Percentiles rank a stretch among this genome's conserved stretches.
These are phyloP conservation scores for Aspidiotus destructor DNA, from an alignment of 2,888 invertebrate species.

Conservation along the genomic window DNA sequence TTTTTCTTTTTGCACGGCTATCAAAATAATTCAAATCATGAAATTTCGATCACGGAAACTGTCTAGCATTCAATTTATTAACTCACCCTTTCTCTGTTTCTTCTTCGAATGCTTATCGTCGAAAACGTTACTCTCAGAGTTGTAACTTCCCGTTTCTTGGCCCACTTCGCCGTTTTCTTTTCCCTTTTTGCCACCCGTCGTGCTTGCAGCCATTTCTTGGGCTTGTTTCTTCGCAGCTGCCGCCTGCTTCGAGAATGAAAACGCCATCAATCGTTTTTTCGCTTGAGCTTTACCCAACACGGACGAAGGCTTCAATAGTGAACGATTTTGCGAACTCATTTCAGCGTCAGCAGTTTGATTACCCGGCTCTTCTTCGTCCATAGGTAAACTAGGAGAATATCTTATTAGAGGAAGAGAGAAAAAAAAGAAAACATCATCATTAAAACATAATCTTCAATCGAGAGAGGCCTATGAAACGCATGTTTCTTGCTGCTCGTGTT, in stretches of 20 bases:
- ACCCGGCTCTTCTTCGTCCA: conserved; percentile 29
- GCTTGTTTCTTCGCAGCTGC: conserved; percentile 29
- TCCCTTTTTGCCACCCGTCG: not conserved
- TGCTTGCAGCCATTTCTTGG: not conserved
- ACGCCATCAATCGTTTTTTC: conserved; percentile 36
- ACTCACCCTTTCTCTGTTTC: conserved; percentile 12
- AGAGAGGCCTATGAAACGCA: too few species aligned
- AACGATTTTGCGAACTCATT: not conserved
- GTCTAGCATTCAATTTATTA: too few species aligned
- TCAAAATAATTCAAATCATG: not conserved
- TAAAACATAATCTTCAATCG: not conserved
- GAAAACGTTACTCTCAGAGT: conserved; percentile 8
- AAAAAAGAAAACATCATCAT: not conserved
- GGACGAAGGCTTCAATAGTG: conserved; percentile 19
- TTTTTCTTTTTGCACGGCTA: conserved; percentile 34
- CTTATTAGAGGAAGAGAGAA: not conserved
- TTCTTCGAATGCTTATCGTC: conserved; percentile 23
- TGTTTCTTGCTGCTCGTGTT: not conserved
- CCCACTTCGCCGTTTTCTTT: conserved; percentile 19
- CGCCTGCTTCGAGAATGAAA: conserved; percentile 35
- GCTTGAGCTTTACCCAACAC: conserved; percentile 36
- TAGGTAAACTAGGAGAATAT: conserved; percentile 31
- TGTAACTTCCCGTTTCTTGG: not conserved
- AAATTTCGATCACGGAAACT: not conserved
- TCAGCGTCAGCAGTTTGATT: conserved; percentile 11